Evolutionary conservation across 2,113 vertebrate species (phyloP), one percentile per base, ranked within the genome.

Genomic region (Oreochromis aureus): DNA sequence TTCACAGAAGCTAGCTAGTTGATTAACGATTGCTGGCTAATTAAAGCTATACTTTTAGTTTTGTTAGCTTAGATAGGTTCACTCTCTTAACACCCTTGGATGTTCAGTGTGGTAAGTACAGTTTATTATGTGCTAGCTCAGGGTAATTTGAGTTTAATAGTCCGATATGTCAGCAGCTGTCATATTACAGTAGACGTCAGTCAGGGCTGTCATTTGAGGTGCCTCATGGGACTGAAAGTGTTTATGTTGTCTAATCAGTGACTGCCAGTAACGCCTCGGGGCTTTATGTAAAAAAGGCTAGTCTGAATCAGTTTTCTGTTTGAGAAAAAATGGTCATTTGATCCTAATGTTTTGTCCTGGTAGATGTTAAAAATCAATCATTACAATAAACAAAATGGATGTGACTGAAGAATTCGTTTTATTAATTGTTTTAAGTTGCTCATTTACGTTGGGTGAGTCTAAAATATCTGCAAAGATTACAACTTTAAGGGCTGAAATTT

Each of bases 71-170:
- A 19, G 54, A 55, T 34, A 6, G 34, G 16, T 80, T 85, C 24
- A 44, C n/a, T 32, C 2, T 13, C 22, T 9, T 36, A 66, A 84
- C 54, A 85, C 58, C 56, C 15, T 88, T 93, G 92, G 92, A 95
- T 95, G 95, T 87, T 93, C 69, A 82, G 82, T 86, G 91, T 80
- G 91, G 95, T 95, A 58, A 92, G 94, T 94, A 73, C 44, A 55
- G 2, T 55, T 82, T 87, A 3, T 9, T 27, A 2, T 27, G 27
- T 69, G n/a, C 6, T 82, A 54, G 12, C 41, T 56, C n/a, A 6
- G 5, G 13, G 6, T 53, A 19, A 19, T 46, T 22, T 22, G 3
- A 13, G 19, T 46, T 10, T 30, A 24, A 61, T 71, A 46, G 10
- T 12, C 27, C 55, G 0, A n/a, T 83, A 18, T 16, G 48, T 58